Percentiles rank a stretch among this genome's conserved stretches.
These are phyloP conservation scores for Gymnogyps californianus DNA, from an alignment of 2,113 vertebrate species.

Conservation along the genomic window DNA sequence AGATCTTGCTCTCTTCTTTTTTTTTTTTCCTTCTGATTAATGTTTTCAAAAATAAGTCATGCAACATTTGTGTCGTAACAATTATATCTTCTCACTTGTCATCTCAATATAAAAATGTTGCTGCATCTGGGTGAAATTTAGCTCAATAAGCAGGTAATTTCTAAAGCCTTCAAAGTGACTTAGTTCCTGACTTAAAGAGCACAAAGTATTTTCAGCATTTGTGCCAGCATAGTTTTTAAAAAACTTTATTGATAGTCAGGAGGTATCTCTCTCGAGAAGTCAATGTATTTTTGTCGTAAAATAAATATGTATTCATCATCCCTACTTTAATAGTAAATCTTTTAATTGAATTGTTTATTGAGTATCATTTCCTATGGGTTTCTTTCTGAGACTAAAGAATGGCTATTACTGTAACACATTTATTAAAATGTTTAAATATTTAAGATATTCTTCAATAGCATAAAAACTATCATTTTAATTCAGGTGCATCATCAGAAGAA, in stretches of 20 bases:
- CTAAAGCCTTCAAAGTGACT: background rate
- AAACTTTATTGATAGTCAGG: slow-evolving; percentile 42
- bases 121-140: background rate
- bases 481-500: slow-evolving; percentile 58
- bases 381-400: slow-evolving; percentile 34
- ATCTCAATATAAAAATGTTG: background rate
- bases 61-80: background rate
- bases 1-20: background rate
- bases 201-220: slow-evolving; percentile 21
- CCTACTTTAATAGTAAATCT: slow-evolving; percentile 56
- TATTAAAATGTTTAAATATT: slow-evolving; percentile 71
- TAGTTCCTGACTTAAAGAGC: background rate
- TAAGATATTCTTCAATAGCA: slow-evolving; percentile 39
- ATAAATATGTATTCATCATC: slow-evolving; percentile 38
- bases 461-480: slow-evolving; percentile 57
- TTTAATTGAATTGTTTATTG: slow-evolving; percentile 40
- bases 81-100: slow-evolving; percentile 41
- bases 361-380: background rate
- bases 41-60: slow-evolving; percentile 6
- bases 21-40: background rate
- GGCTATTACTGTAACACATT: slow-evolving; percentile 59
- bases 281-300: slow-evolving; percentile 15
- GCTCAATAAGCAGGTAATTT: slow-evolving; percentile 13
- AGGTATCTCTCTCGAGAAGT: slow-evolving; percentile 18
- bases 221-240: slow-evolving; percentile 34